Conservation (phyloP, 2,888 invertebrate species). For the Mythimna vitellina region DNA sequence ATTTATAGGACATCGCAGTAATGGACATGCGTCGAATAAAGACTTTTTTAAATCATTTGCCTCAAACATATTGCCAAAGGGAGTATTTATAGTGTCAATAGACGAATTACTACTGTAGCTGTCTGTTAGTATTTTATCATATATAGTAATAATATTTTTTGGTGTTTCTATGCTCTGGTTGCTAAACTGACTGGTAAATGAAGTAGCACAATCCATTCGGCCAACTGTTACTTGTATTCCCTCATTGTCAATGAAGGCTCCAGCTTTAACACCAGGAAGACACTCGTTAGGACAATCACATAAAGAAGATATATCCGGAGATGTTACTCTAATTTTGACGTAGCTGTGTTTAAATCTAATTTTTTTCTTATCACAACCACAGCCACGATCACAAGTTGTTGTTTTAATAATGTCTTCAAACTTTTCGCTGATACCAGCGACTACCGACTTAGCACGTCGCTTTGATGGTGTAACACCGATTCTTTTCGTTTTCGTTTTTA, state of each 20-base stretch:
- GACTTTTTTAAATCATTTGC: slow-evolving; percentile 36
- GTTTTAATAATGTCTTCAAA: slow-evolving; percentile 78
- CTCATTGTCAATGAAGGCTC: slow-evolving; percentile 79
- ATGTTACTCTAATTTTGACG: slow-evolving; percentile 81
- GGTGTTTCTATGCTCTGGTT: slow-evolving; percentile 16
- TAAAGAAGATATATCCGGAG: slow-evolving; percentile 80
- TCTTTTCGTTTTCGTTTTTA: slow-evolving; percentile 56
- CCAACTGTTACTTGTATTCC: slow-evolving; percentile 82
- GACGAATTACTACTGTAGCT: slow-evolving; percentile 28
- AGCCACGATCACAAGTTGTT: slow-evolving; percentile 79
- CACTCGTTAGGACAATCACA: slow-evolving; percentile 81
- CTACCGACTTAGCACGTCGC: slow-evolving; percentile 58
- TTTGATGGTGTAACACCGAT: slow-evolving; percentile 33
- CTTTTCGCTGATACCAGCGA: slow-evolving; percentile 63
- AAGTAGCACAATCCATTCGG: slow-evolving; percentile 72
- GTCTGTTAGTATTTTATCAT: slow-evolving; percentile 17
- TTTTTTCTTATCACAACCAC: slow-evolving; percentile 83
- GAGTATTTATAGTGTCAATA: slow-evolving; percentile 12
- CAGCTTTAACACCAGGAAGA: slow-evolving; percentile 77
- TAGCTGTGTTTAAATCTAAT: slow-evolving; percentile 83
- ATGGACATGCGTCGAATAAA: slow-evolving; percentile 6
- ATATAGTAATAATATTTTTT: slow-evolving; percentile 14
- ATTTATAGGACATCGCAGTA: slow-evolving; percentile 8
- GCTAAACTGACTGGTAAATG: slow-evolving; percentile 55
- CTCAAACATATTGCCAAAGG: slow-evolving; percentile 4